These are phyloP conservation scores for Platysternon megacephalum DNA, from an alignment of 2,113 vertebrate species.

Conservation along the genomic window DNA sequence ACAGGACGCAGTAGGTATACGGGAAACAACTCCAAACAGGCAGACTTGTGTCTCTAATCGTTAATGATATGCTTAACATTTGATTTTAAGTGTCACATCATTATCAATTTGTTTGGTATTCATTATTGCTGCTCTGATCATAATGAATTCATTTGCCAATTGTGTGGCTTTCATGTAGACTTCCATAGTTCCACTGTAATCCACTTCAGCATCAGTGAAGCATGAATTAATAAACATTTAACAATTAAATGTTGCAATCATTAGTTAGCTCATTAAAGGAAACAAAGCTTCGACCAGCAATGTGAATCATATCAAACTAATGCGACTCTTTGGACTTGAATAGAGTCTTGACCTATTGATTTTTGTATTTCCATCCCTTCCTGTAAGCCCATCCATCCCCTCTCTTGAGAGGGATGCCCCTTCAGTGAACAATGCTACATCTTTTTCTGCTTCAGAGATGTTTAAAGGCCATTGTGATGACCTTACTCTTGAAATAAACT, in stretches of 20 bases:
- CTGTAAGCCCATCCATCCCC: neutral
- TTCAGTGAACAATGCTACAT: neutral
- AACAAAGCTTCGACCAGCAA: neutral
- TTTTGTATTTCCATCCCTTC: neutral
- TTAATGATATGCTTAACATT: constrained; percentile 44
- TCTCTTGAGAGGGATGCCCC: neutral
- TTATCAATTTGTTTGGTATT: constrained; percentile 65
- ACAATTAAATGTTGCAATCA: neutral
- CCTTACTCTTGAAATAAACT: neutral
- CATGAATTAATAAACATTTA: constrained; percentile 59
- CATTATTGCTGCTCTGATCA: constrained; percentile 49
- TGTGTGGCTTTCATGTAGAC: constrained; percentile 50
- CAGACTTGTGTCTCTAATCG: constrained; percentile 41
- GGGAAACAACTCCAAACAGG: neutral
- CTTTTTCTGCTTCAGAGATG: neutral
- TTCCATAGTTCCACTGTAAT: constrained; percentile 31
- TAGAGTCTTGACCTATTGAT: neutral
- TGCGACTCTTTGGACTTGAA: neutral
- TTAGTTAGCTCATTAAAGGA: neutral
- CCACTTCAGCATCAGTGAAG: constrained; percentile 22
- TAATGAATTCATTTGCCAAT: constrained; percentile 53
- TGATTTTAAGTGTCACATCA: constrained; percentile 43
- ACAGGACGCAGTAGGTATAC: neutral
- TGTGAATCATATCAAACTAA: neutral
- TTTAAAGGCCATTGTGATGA: neutral